Evolutionary conservation across 2,797 vertebrate genomes (phyloP).

Genomic region (Austrolebias charrua): DNA sequence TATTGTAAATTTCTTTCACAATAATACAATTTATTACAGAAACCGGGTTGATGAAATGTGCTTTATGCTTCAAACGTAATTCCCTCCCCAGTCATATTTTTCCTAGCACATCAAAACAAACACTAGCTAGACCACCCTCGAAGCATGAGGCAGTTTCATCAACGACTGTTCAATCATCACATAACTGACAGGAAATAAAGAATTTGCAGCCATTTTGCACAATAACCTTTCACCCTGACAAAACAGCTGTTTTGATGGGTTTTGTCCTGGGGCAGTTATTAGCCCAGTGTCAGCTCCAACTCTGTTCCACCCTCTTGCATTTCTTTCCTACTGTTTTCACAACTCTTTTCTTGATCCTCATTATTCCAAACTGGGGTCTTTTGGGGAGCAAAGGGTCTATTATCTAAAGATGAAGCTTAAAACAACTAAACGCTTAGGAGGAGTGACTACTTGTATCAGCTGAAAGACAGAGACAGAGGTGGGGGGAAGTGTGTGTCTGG

Average conservation of each 20-base stretch:
- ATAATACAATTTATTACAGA: too few relatives aligned
- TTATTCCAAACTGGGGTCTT: conserved; percentile 68
- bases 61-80: not conserved
- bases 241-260: conserved; percentile 64
- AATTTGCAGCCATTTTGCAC: conserved; percentile 16
- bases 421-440: conserved; percentile 72
- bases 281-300: conserved; percentile 50
- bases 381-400: conserved; percentile 64
- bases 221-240: conserved; percentile 37
- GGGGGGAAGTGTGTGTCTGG: conserved; percentile 70
- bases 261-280: conserved; percentile 57
- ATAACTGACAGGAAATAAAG: conserved; percentile 17
- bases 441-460: conserved; percentile 71
- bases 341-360: conserved; percentile 68
- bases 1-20: too few relatives aligned
- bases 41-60: too few relatives aligned
- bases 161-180: conserved; percentile 21
- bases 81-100: not conserved
- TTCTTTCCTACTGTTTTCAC: conserved; percentile 57
- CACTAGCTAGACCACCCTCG: conserved; percentile 13
- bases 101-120: not conserved
- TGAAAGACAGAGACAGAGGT: conserved; percentile 65
- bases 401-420: conserved; percentile 73
- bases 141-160: conserved; percentile 28
- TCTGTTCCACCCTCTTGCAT: conserved; percentile 56